Evolutionary conservation across 2,113 vertebrate species (phyloP).

Genomic region (Capra hircus): DNA sequence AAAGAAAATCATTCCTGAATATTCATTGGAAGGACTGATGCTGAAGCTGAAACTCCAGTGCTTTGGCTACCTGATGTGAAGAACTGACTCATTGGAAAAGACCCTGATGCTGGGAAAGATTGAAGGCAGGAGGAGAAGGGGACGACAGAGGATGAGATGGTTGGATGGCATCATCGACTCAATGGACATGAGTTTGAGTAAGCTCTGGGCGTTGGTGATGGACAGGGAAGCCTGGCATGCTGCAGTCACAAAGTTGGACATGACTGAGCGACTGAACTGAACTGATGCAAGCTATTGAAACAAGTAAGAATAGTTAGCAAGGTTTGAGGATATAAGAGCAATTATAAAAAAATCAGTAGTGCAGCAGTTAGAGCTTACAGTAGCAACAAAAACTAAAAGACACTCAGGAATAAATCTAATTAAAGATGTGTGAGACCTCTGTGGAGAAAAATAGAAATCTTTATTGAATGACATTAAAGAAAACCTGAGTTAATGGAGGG

Average conservation of each 20-base stretch:
- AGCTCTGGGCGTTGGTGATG: not conserved
- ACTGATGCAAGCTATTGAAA: not conserved
- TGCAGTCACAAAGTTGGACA: not conserved
- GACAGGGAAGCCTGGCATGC: not conserved
- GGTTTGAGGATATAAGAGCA: not conserved
- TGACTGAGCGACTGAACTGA: not conserved
- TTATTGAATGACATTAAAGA: not conserved
- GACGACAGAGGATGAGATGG: not conserved
- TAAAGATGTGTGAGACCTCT: not conserved
- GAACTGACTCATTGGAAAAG: not conserved
- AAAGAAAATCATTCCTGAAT: not conserved
- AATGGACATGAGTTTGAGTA: not conserved
- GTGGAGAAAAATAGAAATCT: not conserved
- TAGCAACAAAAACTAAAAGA: not conserved
- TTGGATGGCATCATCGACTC: not conserved
- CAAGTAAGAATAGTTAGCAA: not conserved
- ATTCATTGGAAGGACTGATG: not conserved
- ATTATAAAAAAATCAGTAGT: not conserved
- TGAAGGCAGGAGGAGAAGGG: not conserved
- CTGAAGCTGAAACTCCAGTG: not conserved
- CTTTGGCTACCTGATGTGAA: not conserved
- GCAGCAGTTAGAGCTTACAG: not conserved
- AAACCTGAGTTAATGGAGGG: not conserved
- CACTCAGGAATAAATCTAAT: not conserved
- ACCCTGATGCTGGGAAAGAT: not conserved